phyloP scores from a whole-genome alignment of 2,888 invertebrate genomes.

The Sympetrum striolatum region DNA sequence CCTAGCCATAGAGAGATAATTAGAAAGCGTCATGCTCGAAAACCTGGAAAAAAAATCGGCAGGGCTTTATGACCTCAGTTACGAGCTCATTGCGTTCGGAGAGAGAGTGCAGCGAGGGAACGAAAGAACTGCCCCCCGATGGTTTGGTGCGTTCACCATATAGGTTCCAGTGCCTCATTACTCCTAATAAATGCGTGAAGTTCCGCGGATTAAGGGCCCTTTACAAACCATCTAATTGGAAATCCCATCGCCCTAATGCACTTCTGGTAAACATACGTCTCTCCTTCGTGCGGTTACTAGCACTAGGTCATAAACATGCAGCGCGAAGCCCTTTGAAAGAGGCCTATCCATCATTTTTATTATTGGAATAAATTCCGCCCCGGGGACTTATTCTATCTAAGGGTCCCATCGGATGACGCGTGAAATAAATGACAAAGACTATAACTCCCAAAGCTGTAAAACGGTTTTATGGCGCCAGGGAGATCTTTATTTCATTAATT shows the following conservation, averaged over 20 bases:
- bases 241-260: background rate
- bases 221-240: background rate
- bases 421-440: background rate
- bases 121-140: background rate
- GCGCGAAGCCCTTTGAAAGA: background rate
- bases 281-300: background rate
- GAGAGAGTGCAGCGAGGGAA: background rate
- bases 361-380: background rate
- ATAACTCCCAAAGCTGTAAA: background rate
- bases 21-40: background rate
- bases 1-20: background rate
- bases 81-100: background rate
- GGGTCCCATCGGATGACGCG: background rate
- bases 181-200: background rate
- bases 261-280: background rate
- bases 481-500: background rate
- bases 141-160: background rate
- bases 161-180: background rate
- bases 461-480: background rate
- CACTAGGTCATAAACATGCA: background rate
- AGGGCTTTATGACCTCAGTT: background rate
- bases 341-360: background rate
- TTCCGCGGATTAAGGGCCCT: background rate
- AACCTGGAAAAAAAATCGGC: background rate
- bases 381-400: background rate